These are phyloP conservation scores for Chaetogeoica ovagalla DNA, from an alignment of 2,888 invertebrate genomes.

Conservation along the genomic window DNA sequence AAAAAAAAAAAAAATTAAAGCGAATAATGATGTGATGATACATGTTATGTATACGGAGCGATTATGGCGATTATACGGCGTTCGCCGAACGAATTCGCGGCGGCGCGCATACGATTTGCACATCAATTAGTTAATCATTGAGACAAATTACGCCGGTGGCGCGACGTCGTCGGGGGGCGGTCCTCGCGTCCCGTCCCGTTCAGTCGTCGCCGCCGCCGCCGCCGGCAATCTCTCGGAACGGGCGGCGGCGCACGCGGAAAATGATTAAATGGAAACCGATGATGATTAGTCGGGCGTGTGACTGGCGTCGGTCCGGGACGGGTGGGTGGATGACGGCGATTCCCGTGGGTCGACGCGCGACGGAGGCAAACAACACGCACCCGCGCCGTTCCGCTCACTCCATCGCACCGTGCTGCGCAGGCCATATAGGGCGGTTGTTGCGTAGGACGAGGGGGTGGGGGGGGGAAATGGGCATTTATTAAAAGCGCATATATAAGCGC, in stretches of 20 bases:
- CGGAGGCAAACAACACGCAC: slow-evolving; percentile 31
- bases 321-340: background rate
- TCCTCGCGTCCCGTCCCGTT: background rate
- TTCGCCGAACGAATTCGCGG: background rate
- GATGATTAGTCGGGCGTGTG: slow-evolving; percentile 51
- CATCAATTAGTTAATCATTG: slow-evolving; percentile 52
- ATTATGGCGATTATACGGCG: background rate
- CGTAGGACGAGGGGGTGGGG: no score
- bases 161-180: slow-evolving; percentile 1
- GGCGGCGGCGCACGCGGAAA: slow-evolving; percentile 43
- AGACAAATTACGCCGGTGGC: slow-evolving; percentile 42
- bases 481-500: slow-evolving; percentile 7
- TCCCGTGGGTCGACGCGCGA: slow-evolving; percentile 31
- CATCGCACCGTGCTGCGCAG: no score
- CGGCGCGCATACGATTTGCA: slow-evolving; percentile 40
- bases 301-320: slow-evolving; percentile 11
- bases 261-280: slow-evolving; percentile 53
- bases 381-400: background rate
- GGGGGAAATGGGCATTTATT: slow-evolving; percentile 29
- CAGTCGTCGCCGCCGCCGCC: background rate
- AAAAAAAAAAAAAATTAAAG: no score
- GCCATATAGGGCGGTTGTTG: no score
- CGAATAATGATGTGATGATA: background rate
- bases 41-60: background rate
- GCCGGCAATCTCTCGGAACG: slow-evolving; percentile 48